These are phyloP conservation scores for Labia minor DNA, from an alignment of 2,888 invertebrate genomes.

Conservation along the genomic window DNA sequence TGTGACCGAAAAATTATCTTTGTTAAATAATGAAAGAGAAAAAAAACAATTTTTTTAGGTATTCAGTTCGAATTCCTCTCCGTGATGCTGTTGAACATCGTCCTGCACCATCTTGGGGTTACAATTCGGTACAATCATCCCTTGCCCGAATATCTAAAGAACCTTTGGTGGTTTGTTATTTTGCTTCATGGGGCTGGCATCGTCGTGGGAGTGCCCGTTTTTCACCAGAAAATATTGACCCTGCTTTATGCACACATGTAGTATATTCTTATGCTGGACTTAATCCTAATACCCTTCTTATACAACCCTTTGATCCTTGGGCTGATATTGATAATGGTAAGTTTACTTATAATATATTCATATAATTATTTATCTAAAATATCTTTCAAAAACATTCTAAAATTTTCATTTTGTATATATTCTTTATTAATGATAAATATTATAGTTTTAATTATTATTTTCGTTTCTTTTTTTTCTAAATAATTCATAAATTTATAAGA, in stretches of 20 bases:
- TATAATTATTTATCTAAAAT: too few relatives aligned
- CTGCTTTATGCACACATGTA: slow-evolving; percentile 73
- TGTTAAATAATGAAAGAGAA: too few relatives aligned
- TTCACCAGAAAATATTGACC: slow-evolving; percentile 73
- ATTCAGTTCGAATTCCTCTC: slow-evolving; percentile 47
- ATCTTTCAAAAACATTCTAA: background rate
- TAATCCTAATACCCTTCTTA: slow-evolving; percentile 62
- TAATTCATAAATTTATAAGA: too few relatives aligned
- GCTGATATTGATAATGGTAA: slow-evolving; percentile 75
- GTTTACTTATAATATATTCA: slow-evolving; percentile 29
- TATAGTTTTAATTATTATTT: too few relatives aligned
- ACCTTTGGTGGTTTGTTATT: slow-evolving; percentile 64
- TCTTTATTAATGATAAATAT: too few relatives aligned
- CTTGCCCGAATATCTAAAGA: slow-evolving; percentile 18
- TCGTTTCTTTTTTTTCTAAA: too few relatives aligned
- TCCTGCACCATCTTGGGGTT: slow-evolving; percentile 30
- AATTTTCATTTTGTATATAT: too few relatives aligned
- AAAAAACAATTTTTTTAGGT: slow-evolving; percentile 37
- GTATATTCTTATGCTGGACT: slow-evolving; percentile 84
- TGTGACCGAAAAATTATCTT: too few relatives aligned
- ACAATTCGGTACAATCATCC: background rate
- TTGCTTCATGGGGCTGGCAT: slow-evolving; percentile 83
- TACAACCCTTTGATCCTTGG: slow-evolving; percentile 79
- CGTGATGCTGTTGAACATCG: slow-evolving; percentile 57
- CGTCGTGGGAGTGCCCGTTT: slow-evolving; percentile 72